A percentile compares a stretch with the other conserved stretches of the same genome.
Evolutionary conservation across 2,113 vertebrate genomes (phyloP).

Genomic region (Etheostoma spectabile): DNA sequence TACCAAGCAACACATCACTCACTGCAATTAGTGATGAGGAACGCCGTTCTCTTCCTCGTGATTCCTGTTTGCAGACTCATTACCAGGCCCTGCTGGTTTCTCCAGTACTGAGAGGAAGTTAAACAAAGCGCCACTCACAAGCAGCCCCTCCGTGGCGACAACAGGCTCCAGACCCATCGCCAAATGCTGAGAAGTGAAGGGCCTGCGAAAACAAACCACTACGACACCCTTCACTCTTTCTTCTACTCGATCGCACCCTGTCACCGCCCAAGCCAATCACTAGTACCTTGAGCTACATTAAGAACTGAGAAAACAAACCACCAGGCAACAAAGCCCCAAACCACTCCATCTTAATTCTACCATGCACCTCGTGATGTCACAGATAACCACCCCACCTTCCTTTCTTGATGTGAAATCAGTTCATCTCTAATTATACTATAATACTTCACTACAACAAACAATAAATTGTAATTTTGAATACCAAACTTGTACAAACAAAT

Average conservation of each 20-base stretch:
- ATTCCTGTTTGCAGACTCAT: constrained; percentile 85
- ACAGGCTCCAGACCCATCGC: constrained; percentile 72
- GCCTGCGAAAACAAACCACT: constrained; percentile 80
- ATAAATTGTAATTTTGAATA: constrained; percentile 1
- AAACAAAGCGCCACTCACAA: constrained; percentile 83
- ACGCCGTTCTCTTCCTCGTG: constrained; percentile 59
- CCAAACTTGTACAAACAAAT: constrained; percentile 1
- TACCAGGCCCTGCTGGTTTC: constrained; percentile 83
- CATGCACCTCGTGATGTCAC: constrained; percentile 20
- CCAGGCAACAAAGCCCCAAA: constrained; percentile 39
- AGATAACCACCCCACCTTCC: background rate
- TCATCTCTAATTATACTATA: background rate
- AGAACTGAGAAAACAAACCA: constrained; percentile 68
- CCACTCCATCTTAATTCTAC: constrained; percentile 50
- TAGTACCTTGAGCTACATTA: constrained; percentile 32
- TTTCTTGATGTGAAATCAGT: constrained; percentile 3
- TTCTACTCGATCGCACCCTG: constrained; percentile 66
- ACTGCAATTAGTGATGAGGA: constrained; percentile 74
- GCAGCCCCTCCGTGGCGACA: constrained; percentile 72
- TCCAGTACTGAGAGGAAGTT: constrained; percentile 84
- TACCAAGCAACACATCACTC: constrained; percentile 38
- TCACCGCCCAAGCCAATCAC: constrained; percentile 63
- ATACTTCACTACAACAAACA: background rate
- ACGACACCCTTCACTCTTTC: constrained; percentile 74
- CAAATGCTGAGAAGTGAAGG: constrained; percentile 79